A percentile compares a stretch with the other conserved stretches of the same genome.
Evolutionary conservation across 2,797 vertebrate species (phyloP).

Genomic region (Hirundo rustica): DNA sequence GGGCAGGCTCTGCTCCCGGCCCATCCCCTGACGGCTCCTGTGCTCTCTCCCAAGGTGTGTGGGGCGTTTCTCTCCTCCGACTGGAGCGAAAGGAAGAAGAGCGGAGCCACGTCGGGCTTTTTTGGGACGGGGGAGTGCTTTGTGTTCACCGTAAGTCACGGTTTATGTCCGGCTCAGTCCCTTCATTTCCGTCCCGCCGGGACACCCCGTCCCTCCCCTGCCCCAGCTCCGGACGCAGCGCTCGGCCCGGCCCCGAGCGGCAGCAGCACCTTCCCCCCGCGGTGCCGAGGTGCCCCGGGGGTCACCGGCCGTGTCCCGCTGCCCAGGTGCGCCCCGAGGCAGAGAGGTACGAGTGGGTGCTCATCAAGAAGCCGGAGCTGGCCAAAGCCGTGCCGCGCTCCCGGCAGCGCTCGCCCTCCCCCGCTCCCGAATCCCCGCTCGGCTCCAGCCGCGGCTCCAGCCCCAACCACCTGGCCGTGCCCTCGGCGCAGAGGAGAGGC

Average conservation of each 20-base stretch:
- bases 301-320: not conserved
- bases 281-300: not conserved
- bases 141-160: slow-evolving; percentile 82
- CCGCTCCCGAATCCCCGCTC: not conserved
- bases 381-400: slow-evolving; percentile 70
- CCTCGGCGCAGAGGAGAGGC: slow-evolving; percentile 21
- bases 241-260: rapidly evolving
- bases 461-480: slow-evolving; percentile 68
- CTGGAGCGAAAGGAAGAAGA: slow-evolving; percentile 79
- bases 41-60: slow-evolving; percentile 76
- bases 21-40: not conserved
- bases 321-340: slow-evolving; percentile 82
- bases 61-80: slow-evolving; percentile 86
- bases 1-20: not conserved
- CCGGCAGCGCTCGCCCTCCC: slow-evolving; percentile 51
- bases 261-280: not conserved
- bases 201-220: not conserved
- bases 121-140: slow-evolving; percentile 90
- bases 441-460: not conserved
- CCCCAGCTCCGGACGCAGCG: rapidly evolving
- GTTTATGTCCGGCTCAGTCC: not conserved
- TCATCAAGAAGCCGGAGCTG: slow-evolving; percentile 79
- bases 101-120: slow-evolving; percentile 64
- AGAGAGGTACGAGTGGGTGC: slow-evolving; percentile 83
- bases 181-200: not conserved